Evolutionary conservation across 2,888 invertebrate species (phyloP).

Genomic region (Pyrgus malvae): DNA sequence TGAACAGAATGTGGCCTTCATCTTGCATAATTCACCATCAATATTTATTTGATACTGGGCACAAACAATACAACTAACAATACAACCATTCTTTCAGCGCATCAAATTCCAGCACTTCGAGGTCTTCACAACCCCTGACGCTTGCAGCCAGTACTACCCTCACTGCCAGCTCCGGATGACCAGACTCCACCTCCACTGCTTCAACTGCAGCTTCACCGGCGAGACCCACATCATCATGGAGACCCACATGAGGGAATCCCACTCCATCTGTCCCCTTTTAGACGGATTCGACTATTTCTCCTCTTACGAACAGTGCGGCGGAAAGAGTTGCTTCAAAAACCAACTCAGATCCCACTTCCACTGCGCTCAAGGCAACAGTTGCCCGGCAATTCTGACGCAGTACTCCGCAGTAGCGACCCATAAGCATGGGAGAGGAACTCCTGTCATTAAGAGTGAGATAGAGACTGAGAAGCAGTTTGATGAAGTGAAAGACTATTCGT

Average conservation of each 20-base stretch:
- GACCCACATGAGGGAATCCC: conserved; percentile 92
- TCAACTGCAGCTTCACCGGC: conserved; percentile 92
- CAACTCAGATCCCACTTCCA: conserved; percentile 74
- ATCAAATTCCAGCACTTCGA: conserved; percentile 84
- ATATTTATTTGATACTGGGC: too few species aligned
- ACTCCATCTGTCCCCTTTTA: conserved; percentile 89
- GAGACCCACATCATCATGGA: conserved; percentile 89
- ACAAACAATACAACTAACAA: too few species aligned
- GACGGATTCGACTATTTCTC: conserved; percentile 93
- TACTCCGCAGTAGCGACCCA: conserved; percentile 77
- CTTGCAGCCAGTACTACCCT: conserved; percentile 85
- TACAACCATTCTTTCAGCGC: conserved; percentile 64
- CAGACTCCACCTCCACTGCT: conserved; percentile 92
- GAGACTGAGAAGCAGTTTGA: conserved; percentile 66
- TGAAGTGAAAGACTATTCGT: conserved; percentile 78
- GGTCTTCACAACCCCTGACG: conserved; percentile 81
- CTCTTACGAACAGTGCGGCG: conserved; percentile 75
- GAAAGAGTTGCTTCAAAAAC: conserved; percentile 75
- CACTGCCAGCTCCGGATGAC: conserved; percentile 86
- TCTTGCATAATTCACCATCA: too few species aligned
- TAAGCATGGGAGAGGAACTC: conserved; percentile 73
- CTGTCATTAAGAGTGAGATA: conserved; percentile 66
- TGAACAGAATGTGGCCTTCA: too few species aligned
- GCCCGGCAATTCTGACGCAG: conserved; percentile 74
- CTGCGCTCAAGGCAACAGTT: conserved; percentile 74